phyloP scores from a whole-genome alignment of 2,888 invertebrate genomes.

The Callosobruchus maculatus region DNA sequence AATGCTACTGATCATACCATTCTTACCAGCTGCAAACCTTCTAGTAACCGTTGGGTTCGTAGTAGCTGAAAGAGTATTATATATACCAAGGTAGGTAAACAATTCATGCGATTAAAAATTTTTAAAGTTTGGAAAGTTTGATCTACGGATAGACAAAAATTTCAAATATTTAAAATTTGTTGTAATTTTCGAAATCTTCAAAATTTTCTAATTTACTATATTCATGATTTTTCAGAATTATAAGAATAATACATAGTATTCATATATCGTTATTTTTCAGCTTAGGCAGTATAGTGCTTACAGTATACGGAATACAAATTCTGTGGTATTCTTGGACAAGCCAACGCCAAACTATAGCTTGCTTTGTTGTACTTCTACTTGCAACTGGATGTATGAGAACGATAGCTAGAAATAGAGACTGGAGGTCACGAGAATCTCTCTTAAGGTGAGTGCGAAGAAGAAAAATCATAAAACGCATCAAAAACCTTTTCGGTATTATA shows the following conservation, averaged over 20 bases:
- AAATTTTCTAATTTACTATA: not conserved
- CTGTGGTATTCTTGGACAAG: conserved; percentile 57
- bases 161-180: too few species aligned
- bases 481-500: too few species aligned
- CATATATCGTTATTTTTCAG: conserved; percentile 50
- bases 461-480: too few species aligned
- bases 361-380: conserved; percentile 57
- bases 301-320: conserved; percentile 70
- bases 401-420: conserved; percentile 68
- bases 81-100: conserved; percentile 78
- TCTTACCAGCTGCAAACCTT: conserved; percentile 82
- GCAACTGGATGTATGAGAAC: conserved; percentile 65
- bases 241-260: not conserved
- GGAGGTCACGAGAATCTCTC: conserved; percentile 73
- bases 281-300: conserved; percentile 74
- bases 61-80: conserved; percentile 83
- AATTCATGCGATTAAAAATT: not conserved
- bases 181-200: too few species aligned
- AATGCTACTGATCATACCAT: conserved; percentile 74
- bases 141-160: too few species aligned
- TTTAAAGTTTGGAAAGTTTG: too few species aligned
- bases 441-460: conserved; percentile 56
- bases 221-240: too few species aligned
- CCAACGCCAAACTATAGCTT: conserved; percentile 51
- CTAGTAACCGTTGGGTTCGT: conserved; percentile 79